These are phyloP conservation scores for Tangara arthus DNA, from an alignment of 2,797 vertebrate genomes.

Conservation along the genomic window DNA sequence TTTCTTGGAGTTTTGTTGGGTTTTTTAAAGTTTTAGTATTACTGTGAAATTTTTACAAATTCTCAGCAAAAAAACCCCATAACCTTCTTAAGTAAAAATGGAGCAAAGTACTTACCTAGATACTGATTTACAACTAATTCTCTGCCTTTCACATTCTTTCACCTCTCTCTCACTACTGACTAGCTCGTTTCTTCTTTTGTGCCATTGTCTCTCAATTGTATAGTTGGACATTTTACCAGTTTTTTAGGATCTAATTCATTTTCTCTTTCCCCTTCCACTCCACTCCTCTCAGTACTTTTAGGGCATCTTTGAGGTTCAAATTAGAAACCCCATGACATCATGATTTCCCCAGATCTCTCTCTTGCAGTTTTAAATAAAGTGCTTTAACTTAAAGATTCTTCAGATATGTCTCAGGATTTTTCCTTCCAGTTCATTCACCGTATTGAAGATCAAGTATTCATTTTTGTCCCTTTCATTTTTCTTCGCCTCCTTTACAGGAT, in stretches of 20 bases:
- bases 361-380: background rate
- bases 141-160: background rate
- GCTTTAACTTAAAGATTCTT: background rate
- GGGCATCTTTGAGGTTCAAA: background rate
- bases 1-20: background rate
- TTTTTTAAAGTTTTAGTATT: background rate
- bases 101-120: background rate
- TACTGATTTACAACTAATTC: background rate
- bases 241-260: background rate
- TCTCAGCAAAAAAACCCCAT: background rate
- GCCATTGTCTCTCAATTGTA: background rate
- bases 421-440: background rate
- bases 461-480: background rate
- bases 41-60: background rate
- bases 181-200: background rate
- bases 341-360: background rate
- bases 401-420: background rate
- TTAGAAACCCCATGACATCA: background rate
- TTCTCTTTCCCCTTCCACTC: background rate
- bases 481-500: background rate
- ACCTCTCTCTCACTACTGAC: background rate
- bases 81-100: background rate
- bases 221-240: background rate
- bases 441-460: background rate
- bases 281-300: background rate